Evolutionary conservation across 2,797 vertebrate species (phyloP).

Genomic region (Dryobates pubescens): DNA sequence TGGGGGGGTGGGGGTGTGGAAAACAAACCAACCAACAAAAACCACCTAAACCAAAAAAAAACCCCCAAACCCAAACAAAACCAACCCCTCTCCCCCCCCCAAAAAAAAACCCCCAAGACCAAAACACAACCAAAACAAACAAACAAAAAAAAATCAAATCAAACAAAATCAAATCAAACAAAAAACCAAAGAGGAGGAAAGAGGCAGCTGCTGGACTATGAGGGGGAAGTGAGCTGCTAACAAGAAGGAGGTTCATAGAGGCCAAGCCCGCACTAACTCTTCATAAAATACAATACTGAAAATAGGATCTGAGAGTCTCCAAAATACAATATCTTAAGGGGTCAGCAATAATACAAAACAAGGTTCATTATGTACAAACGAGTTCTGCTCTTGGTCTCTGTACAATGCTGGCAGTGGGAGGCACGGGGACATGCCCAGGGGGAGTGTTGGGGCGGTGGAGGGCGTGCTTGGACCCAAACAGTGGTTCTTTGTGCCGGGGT

Average conservation of each 20-base stretch:
- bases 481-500: constrained; percentile 66
- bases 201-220: constrained; percentile 61
- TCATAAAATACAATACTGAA: constrained; percentile 83
- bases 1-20: constrained; percentile 54
- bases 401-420: constrained; percentile 74
- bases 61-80: no score
- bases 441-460: constrained; percentile 17
- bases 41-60: not conserved
- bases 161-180: not conserved
- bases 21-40: not conserved
- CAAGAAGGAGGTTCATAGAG: constrained; percentile 55
- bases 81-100: not conserved
- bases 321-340: constrained; percentile 86
- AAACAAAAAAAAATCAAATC: not conserved
- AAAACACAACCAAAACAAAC: no score
- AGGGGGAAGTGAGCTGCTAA: constrained; percentile 49
- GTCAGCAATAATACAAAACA: constrained; percentile 83
- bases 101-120: not conserved
- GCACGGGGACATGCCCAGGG: constrained; percentile 44
- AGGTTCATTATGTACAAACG: constrained; percentile 86
- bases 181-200: constrained; percentile 48
- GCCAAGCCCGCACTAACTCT: constrained; percentile 83
- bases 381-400: constrained; percentile 84
- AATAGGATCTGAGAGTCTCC: constrained; percentile 77
- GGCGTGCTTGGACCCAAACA: constrained; percentile 41